Evolutionary conservation across 35 echinoderm and acorn worm genomes (phyloP).

Genomic region (Lytechinus pictus): DNA sequence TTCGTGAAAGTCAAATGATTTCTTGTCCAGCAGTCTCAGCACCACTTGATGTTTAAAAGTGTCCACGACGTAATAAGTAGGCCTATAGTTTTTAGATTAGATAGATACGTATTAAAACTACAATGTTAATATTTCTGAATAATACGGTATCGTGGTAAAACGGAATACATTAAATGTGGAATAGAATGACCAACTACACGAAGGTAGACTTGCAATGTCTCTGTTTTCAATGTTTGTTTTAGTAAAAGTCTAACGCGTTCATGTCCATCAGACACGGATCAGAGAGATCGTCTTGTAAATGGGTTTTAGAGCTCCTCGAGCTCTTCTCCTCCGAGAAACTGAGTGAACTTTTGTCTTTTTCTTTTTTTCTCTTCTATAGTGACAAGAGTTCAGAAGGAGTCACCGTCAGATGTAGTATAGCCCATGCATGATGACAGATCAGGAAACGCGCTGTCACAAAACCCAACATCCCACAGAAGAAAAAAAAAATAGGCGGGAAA

Average conservation of each 20-base stretch:
- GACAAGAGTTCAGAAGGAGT: neutral
- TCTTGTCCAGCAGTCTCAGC: too few species aligned
- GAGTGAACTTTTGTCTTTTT: neutral
- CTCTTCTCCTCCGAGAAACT: neutral
- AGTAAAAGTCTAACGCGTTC: neutral
- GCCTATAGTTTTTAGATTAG: too few species aligned
- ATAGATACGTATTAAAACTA: too few species aligned
- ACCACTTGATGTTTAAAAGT: too few species aligned
- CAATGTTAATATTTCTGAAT: too few species aligned
- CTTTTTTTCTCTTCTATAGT: neutral
- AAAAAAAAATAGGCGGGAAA: neutral
- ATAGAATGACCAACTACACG: neutral
- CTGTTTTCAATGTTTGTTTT: neutral
- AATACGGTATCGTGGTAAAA: too few species aligned
- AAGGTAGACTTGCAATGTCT: neutral
- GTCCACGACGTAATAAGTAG: too few species aligned
- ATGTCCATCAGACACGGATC: constrained; percentile 8
- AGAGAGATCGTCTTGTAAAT: constrained; percentile 12
- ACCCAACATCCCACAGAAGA: neutral
- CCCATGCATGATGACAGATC: neutral
- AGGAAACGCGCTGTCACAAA: constrained; percentile 8
- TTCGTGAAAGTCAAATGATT: too few species aligned
- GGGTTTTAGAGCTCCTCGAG: constrained; percentile 8
- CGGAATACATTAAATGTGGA: neutral
- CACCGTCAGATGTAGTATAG: neutral